A percentile compares a stretch with the other conserved stretches of the same genome.
These are phyloP conservation scores for Plagiodera versicolora DNA, from an alignment of 2,888 invertebrate genomes.

Conservation along the genomic window DNA sequence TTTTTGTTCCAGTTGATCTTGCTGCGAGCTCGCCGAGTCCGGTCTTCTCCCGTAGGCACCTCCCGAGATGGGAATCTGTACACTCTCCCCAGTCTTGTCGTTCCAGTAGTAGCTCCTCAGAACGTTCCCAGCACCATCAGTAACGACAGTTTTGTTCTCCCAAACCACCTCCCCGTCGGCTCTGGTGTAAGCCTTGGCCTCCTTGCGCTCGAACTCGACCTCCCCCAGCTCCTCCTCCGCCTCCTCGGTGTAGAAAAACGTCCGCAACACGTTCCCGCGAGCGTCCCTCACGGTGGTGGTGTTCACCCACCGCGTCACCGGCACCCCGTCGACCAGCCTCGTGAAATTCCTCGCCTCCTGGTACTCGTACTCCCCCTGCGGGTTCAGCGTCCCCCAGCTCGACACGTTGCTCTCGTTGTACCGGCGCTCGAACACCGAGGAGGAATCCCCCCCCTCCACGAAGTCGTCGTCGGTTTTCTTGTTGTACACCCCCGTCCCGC, in stretches of 20 bases:
- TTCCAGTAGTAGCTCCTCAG: constrained; percentile 30
- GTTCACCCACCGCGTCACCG: constrained; percentile 34
- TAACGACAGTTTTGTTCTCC: constrained; percentile 37
- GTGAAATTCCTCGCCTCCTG: constrained; percentile 16
- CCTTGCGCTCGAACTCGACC: constrained; percentile 23
- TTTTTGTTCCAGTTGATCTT: background rate
- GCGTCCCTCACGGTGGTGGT: constrained; percentile 38
- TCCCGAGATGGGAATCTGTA: background rate
- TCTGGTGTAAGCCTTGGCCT: constrained; percentile 14
- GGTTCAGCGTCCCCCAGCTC: constrained; percentile 21
- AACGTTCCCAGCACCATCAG: constrained; percentile 38
- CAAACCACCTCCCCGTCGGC: constrained; percentile 33
- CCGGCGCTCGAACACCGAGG: constrained; percentile 27
- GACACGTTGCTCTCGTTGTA: constrained; percentile 20
- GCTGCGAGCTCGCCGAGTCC: background rate
- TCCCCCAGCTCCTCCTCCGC: constrained; percentile 20
- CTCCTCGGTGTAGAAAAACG: too few relatives aligned
- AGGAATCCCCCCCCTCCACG: constrained; percentile 27
- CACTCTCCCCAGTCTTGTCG: constrained; percentile 9
- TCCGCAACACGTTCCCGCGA: constrained; percentile 36
- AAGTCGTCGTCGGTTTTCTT: constrained; percentile 6
- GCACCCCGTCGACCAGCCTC: constrained; percentile 28
- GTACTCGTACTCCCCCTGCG: constrained; percentile 24
- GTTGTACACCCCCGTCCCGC: constrained; percentile 29
- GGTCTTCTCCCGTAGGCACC: background rate